Evolutionary conservation across 2,797 vertebrate genomes (phyloP).

Genomic region (Menidia menidia): DNA sequence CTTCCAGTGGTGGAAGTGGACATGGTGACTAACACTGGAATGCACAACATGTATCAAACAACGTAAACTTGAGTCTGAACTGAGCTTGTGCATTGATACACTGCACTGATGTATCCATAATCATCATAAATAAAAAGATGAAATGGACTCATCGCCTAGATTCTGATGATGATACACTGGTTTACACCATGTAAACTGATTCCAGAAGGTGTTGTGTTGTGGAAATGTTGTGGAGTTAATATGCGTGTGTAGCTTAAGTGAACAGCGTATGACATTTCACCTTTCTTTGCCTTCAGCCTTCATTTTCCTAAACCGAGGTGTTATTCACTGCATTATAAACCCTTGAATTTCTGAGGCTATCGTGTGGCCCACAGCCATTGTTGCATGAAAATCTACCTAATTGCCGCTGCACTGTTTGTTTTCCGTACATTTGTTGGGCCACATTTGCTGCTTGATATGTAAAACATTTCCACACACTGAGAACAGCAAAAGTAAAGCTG

Average conservation of each 20-base stretch:
- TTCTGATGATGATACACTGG: too few relatives aligned
- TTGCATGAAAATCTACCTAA: constrained; percentile 44
- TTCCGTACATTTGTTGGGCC: constrained; percentile 29
- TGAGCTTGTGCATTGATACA: neutral
- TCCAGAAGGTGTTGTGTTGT: too few relatives aligned
- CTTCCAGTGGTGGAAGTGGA: constrained; percentile 22
- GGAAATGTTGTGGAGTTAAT: too few relatives aligned
- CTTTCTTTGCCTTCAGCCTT: too few relatives aligned
- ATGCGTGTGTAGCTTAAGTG: too few relatives aligned
- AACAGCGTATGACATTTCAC: too few relatives aligned
- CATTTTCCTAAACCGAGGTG: too few relatives aligned
- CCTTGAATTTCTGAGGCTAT: constrained; percentile 70
- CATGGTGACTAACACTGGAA: constrained; percentile 16
- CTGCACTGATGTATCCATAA: neutral
- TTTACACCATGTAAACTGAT: too few relatives aligned
- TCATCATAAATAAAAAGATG: too few relatives aligned
- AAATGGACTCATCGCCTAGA: too few relatives aligned
- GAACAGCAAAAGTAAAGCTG: constrained; percentile 11
- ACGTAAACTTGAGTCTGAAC: neutral
- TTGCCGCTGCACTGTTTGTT: too few relatives aligned
- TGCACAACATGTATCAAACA: constrained; percentile 8
- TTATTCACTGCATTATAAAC: neutral
- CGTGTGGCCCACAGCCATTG: constrained; percentile 50
- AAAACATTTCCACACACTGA: constrained; percentile 60
- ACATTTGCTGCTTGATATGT: constrained; percentile 54